A percentile compares a stretch with the other conserved stretches of the same genome.
Evolutionary conservation across 2,888 invertebrate species (phyloP).

Genomic region (Cephalotes varians): DNA sequence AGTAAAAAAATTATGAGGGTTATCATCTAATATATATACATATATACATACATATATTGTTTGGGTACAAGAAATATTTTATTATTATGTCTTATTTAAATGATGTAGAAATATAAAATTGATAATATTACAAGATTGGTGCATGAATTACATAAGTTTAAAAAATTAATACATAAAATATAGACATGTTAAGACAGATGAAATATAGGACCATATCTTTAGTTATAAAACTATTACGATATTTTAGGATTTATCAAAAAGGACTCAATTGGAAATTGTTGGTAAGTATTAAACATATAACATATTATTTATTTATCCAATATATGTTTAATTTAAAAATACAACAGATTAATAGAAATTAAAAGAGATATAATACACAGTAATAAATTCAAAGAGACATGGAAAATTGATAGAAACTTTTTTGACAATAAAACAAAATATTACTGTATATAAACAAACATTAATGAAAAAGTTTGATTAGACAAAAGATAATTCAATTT

Average conservation of each 20-base stretch:
- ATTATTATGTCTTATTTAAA: neutral
- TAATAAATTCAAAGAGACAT: neutral
- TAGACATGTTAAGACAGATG: slow-evolving; percentile 7
- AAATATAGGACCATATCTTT: neutral
- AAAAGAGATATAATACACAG: neutral
- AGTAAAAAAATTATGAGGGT: neutral
- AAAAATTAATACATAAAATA: slow-evolving; percentile 22
- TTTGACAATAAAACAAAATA: neutral
- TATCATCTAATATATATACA: too few species aligned
- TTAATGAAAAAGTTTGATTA: neutral
- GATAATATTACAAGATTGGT: neutral
- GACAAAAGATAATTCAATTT: neutral
- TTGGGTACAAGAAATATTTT: neutral
- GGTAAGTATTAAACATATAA: slow-evolving; percentile 16
- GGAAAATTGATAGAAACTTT: neutral
- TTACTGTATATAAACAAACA: neutral
- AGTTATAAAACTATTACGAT: neutral
- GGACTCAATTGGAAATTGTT: neutral
- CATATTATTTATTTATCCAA: neutral
- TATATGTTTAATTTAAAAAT: neutral
- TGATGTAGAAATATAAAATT: neutral
- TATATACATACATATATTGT: neutral
- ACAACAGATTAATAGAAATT: neutral
- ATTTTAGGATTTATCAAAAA: neutral
- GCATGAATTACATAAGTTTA: neutral